Evolutionary conservation across 2,888 invertebrate genomes (phyloP).

Genomic region (Callimorpha dominula): DNA sequence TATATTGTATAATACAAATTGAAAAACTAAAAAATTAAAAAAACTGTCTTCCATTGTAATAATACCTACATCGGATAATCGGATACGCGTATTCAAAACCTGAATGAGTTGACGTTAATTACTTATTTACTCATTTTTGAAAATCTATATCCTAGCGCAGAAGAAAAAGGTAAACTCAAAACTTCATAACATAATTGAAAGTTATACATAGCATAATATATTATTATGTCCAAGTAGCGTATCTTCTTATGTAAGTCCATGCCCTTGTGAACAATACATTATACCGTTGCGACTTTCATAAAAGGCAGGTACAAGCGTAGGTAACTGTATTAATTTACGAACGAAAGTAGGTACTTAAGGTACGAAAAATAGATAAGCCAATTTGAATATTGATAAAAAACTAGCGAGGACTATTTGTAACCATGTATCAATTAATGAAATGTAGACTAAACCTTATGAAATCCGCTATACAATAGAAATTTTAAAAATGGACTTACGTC

Average conservation of each 20-base stretch:
- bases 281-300: conserved; percentile 56
- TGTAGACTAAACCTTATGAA: neutral
- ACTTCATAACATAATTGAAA: no score
- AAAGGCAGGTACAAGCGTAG: conserved; percentile 55
- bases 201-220: no score
- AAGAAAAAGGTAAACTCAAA: no score
- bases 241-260: conserved; percentile 3
- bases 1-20: neutral
- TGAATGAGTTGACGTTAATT: no score
- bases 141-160: no score
- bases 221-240: neutral
- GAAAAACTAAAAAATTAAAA: neutral
- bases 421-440: neutral
- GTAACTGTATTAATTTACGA: conserved; percentile 64
- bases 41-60: neutral
- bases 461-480: neutral
- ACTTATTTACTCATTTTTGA: no score
- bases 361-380: conserved; percentile 58
- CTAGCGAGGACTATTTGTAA: no score
- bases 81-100: no score
- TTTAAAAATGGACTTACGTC: neutral
- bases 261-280: conserved; percentile 55
- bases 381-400: conserved; percentile 23
- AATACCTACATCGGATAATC: no score
- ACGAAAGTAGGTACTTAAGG: conserved; percentile 51